These are phyloP conservation scores for Anabas testudineus DNA, from an alignment of 2,797 vertebrate genomes.

Conservation along the genomic window DNA sequence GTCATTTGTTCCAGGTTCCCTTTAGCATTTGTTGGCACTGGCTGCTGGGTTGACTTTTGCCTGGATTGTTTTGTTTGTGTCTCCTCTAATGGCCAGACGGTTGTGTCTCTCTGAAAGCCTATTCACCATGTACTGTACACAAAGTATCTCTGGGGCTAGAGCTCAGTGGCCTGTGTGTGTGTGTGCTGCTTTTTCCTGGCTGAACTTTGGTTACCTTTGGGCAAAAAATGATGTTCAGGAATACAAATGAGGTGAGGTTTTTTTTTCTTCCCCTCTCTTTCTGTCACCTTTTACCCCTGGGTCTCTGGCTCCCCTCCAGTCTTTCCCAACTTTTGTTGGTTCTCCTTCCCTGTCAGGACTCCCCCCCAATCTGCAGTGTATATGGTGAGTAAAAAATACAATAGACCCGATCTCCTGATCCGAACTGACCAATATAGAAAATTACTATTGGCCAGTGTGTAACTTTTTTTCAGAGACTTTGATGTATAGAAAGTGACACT, in stretches of 20 bases:
- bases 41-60: slow-evolving; percentile 24
- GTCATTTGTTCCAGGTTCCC: too few relatives aligned
- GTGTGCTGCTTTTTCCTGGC: slow-evolving; percentile 22
- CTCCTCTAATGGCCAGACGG: slow-evolving; percentile 18
- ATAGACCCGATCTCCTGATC: not conserved
- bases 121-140: slow-evolving; percentile 50
- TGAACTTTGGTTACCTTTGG: slow-evolving; percentile 58
- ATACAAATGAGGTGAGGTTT: slow-evolving; percentile 66
- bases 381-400: not conserved
- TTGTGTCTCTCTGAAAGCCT: slow-evolving; percentile 32
- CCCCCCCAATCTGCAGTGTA: not conserved
- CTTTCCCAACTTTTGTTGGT: not conserved
- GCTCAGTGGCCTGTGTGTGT: slow-evolving; percentile 37
- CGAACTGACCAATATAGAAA: not conserved
- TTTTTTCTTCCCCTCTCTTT: slow-evolving; percentile 8
- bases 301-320: not conserved
- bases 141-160: slow-evolving; percentile 22
- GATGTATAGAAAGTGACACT: not conserved
- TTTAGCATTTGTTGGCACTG: slow-evolving; percentile 17
- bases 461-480: not conserved
- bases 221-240: slow-evolving; percentile 59
- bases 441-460: not conserved
- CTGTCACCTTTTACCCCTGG: not conserved
- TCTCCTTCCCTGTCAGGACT: not conserved
- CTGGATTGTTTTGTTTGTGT: slow-evolving; percentile 38